Percentiles rank a stretch among this genome's conserved stretches.
phyloP scores from a whole-genome alignment of 2,888 invertebrate genomes.

The Drosophila cognata region DNA sequence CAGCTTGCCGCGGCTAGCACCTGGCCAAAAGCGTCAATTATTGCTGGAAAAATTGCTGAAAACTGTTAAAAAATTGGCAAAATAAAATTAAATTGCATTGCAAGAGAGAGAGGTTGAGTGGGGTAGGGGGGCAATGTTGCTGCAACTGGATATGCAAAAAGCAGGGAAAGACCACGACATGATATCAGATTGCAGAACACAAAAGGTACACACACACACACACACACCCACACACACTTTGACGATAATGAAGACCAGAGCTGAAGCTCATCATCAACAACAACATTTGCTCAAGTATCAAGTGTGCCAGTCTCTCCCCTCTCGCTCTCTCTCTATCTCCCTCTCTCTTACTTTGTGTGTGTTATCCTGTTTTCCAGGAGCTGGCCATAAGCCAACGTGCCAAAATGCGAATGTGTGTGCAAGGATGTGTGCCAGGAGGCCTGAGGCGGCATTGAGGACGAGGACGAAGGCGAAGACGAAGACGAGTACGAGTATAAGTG shows the following conservation, averaged over 20 bases:
- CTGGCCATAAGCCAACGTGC: slow-evolving; percentile 60
- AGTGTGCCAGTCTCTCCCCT: slow-evolving; percentile 20
- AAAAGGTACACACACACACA: slow-evolving; percentile 41
- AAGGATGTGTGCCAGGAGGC: slow-evolving; percentile 54
- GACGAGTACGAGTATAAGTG: slow-evolving; percentile 31
- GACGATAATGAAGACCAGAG: slow-evolving; percentile 58
- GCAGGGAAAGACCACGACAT: slow-evolving; percentile 50
- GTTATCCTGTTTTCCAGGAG: slow-evolving; percentile 66
- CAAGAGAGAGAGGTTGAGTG: background rate
- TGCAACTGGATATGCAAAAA: slow-evolving; percentile 73
- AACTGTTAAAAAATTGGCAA: slow-evolving; percentile 30
- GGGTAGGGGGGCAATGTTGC: slow-evolving; percentile 12
- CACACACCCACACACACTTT: slow-evolving; percentile 7
- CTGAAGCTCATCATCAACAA: slow-evolving; percentile 59
- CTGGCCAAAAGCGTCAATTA: slow-evolving; percentile 66
- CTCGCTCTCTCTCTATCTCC: background rate
- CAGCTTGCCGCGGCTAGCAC: slow-evolving; percentile 18
- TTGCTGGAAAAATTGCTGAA: slow-evolving; percentile 30
- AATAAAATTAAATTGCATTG: slow-evolving; percentile 11
- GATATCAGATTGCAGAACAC: slow-evolving; percentile 74
- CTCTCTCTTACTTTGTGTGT: slow-evolving; percentile 19
- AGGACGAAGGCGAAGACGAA: slow-evolving; percentile 13
- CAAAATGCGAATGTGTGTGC: slow-evolving; percentile 43
- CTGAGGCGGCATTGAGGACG: slow-evolving; percentile 30
- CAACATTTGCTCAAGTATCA: slow-evolving; percentile 65